Base-by-base conservation (phyloP, 2,888 invertebrate species). In the Sarcophaga carnaria region DNA sequence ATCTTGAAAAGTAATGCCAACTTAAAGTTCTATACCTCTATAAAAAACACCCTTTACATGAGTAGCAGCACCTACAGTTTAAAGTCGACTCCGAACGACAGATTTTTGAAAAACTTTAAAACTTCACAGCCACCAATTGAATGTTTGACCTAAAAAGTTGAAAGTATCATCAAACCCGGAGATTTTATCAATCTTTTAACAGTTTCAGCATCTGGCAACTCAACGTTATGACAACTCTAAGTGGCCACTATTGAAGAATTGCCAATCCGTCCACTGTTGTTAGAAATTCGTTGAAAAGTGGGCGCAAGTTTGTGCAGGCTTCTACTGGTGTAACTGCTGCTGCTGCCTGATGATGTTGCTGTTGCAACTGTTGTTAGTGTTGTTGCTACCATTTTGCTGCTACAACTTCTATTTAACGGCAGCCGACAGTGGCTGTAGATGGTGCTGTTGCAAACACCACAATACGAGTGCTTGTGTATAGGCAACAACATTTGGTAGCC, bases 241-340 rank as follows among this genome's bases (percentile, higher is more conserved):
- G 20, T 62, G 17, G 12, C 14, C 17, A 62, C 20, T 62, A n/a
- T 64, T 76, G n/a, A 63, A n/a, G 54, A 60, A 14, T 84, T 74
- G 64, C 63, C 66, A 72, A 71, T 71, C 54, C 59, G n/a, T 45
- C 69, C 54, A 59, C 63, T 70, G 63, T 70, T 64, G 12, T 75
- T 74, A 75, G 70, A 81, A 14, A 81, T 83, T 75, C 78, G 86
- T 37, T 81, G 86, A 86, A 86, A 86, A 83, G 87, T 84, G 83
- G 86, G 81, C 81, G 80, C 80, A 84, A 83, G 69, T 83, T 70
- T 66, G 83, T 64, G 78, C 75, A 81, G 74, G 70, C 79, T 81
- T 81, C 74, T 69, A 22, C 47, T 45, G 20, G 54, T 54, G 69
- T 49, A 78, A 75, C 81, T 10, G 78, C 47, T 71, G 76, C 20